A percentile compares a stretch with the other conserved stretches of the same genome.
These are phyloP conservation scores for Muscicapa adusta DNA, from an alignment of 2,113 vertebrate genomes.

Conservation along the genomic window DNA sequence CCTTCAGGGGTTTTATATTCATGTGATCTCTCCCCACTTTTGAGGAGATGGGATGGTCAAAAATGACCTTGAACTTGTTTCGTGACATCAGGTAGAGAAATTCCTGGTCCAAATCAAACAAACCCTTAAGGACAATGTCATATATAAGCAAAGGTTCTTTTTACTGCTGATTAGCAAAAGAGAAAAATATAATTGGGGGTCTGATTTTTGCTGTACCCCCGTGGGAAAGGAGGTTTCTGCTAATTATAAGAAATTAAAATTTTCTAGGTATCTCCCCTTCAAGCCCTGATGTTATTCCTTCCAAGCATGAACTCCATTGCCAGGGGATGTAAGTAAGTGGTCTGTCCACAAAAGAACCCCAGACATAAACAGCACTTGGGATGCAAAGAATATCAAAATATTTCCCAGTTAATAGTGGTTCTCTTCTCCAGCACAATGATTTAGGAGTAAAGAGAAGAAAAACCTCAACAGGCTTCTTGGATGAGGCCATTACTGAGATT, in stretches of 20 bases:
- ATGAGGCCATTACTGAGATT: conserved; percentile 29
- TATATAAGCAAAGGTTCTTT: neutral
- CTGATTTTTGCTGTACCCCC: neutral
- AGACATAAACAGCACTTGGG: neutral
- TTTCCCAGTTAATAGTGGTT: neutral
- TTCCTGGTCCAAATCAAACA: neutral
- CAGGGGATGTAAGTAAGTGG: neutral
- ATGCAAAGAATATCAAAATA: conserved; percentile 18
- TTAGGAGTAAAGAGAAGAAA: neutral
- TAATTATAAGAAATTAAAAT: neutral
- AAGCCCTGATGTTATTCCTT: neutral
- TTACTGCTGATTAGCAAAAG: neutral
- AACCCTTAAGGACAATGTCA: neutral
- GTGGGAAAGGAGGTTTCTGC: neutral
- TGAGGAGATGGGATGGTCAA: neutral
- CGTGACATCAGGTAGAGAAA: neutral
- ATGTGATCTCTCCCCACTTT: neutral
- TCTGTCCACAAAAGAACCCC: neutral
- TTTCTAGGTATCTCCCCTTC: neutral
- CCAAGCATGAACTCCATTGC: neutral
- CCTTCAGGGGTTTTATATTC: neutral
- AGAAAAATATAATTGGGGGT: neutral
- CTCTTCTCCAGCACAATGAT: neutral
- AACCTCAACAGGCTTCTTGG: conserved; percentile 3
- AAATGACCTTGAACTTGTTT: neutral